A percentile compares a stretch with the other conserved stretches of the same genome.
Evolutionary conservation across 2,113 vertebrate genomes (phyloP).

Genomic region (Dasyprocta punctata): DNA sequence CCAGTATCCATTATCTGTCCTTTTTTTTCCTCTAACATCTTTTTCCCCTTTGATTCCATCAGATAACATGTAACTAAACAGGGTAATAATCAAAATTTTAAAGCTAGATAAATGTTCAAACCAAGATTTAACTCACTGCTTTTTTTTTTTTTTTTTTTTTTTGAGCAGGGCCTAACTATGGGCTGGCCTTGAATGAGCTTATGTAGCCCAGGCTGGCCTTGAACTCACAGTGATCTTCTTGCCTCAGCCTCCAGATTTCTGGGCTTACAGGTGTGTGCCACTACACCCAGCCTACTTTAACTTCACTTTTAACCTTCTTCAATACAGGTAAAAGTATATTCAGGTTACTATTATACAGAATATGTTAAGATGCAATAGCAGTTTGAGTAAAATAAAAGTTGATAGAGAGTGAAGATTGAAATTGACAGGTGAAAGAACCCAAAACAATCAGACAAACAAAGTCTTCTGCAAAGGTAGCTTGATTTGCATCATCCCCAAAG

Average conservation of each 20-base stretch:
- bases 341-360: not conserved
- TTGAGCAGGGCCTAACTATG: not conserved
- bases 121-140: too few species aligned
- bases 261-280: not conserved
- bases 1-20: not conserved
- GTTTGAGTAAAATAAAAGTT: not conserved
- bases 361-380: not conserved
- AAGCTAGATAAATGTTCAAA: not conserved
- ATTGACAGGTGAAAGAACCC: not conserved
- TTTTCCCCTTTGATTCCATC: not conserved
- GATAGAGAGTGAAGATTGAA: slow-evolving; percentile 17
- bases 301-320: not conserved
- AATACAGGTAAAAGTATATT: not conserved
- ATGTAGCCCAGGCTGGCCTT: not conserved
- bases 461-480: not conserved
- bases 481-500: not conserved
- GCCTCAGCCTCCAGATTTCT: not conserved
- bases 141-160: too few species aligned
- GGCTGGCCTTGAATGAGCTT: not conserved
- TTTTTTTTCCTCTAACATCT: not conserved
- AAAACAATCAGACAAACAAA: not conserved
- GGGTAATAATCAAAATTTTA: not conserved
- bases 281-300: not conserved
- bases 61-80: not conserved
- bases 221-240: not conserved